phyloP scores from a whole-genome alignment of 2,113 vertebrate species.

The Megaleporinus macrocephalus region DNA sequence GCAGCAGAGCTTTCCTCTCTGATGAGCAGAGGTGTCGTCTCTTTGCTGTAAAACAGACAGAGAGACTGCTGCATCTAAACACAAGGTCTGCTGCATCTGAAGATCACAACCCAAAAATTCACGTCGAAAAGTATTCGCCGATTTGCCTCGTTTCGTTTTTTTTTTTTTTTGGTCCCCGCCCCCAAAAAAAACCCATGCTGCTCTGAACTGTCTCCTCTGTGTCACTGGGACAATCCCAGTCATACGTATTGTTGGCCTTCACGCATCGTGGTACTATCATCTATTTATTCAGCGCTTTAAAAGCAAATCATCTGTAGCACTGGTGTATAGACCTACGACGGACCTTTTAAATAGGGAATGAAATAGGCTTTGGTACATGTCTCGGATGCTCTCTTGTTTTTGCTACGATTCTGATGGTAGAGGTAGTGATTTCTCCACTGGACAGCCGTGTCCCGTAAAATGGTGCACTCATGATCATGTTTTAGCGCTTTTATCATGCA shows the following conservation, averaged over 20 bases:
- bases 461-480: slow-evolving; percentile 81
- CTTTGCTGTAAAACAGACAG: slow-evolving; percentile 32
- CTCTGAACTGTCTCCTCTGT: slow-evolving; percentile 80
- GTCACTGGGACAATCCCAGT: slow-evolving; percentile 58
- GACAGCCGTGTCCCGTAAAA: slow-evolving; percentile 79
- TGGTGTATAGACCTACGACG: slow-evolving; percentile 53
- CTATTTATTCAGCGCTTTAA: slow-evolving; percentile 72
- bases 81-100: slow-evolving; percentile 27
- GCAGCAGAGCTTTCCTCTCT: slow-evolving; percentile 42
- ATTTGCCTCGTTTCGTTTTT: slow-evolving; percentile 53
- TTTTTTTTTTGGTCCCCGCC: slow-evolving; percentile 40
- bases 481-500: slow-evolving; percentile 78
- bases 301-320: slow-evolving; percentile 69
- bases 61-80: slow-evolving; percentile 17
- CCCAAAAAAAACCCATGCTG: slow-evolving; percentile 76
- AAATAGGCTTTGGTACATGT: slow-evolving; percentile 66
- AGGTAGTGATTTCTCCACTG: slow-evolving; percentile 80
- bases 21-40: slow-evolving; percentile 14
- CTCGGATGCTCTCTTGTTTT: slow-evolving; percentile 52
- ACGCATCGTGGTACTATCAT: slow-evolving; percentile 73
- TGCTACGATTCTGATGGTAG: slow-evolving; percentile 73
- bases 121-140: slow-evolving; percentile 37
- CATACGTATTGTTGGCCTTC: slow-evolving; percentile 69
- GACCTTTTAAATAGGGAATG: slow-evolving; percentile 59
- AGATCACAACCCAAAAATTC: slow-evolving; percentile 23